Conservation (phyloP, 2,888 invertebrate species). For the Endomychus coccineus region DNA sequence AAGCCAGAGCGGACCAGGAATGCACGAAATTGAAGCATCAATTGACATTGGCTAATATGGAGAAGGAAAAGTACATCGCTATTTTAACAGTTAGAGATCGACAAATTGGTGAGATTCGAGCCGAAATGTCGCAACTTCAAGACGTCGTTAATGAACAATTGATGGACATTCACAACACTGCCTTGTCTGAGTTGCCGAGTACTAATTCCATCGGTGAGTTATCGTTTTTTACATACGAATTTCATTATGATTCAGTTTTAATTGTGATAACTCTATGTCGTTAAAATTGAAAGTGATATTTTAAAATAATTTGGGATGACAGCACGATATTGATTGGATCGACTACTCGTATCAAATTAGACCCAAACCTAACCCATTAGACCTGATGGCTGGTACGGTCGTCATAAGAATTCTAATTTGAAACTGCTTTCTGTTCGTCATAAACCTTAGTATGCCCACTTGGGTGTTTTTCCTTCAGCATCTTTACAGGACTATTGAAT, state of each 20-base stretch:
- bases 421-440: too few species aligned
- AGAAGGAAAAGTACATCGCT: constrained; percentile 40
- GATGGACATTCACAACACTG: constrained; percentile 26
- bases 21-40: constrained; percentile 33
- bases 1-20: constrained; percentile 31
- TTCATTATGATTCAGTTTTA: constrained; percentile 5
- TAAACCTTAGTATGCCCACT: too few species aligned
- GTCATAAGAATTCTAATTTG: too few species aligned
- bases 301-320: not conserved
- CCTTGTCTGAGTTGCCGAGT: constrained; percentile 16
- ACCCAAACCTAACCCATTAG: too few species aligned
- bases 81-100: constrained; percentile 37
- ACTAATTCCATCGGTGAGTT: constrained; percentile 9
- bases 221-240: constrained; percentile 1
- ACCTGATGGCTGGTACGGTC: too few species aligned
- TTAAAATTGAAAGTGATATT: not conserved
- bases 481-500: too few species aligned
- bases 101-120: constrained; percentile 40
- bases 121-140: constrained; percentile 40
- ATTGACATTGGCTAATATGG: constrained; percentile 35
- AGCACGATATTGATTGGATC: too few species aligned
- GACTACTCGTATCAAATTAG: too few species aligned
- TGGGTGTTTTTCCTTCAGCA: too few species aligned
- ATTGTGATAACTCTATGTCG: constrained; percentile 3
- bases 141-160: constrained; percentile 40